These are phyloP conservation scores for mouse (Mus musculus) DNA, from an alignment of 2,113 vertebrate species.

Conservation along the genomic window DNA sequence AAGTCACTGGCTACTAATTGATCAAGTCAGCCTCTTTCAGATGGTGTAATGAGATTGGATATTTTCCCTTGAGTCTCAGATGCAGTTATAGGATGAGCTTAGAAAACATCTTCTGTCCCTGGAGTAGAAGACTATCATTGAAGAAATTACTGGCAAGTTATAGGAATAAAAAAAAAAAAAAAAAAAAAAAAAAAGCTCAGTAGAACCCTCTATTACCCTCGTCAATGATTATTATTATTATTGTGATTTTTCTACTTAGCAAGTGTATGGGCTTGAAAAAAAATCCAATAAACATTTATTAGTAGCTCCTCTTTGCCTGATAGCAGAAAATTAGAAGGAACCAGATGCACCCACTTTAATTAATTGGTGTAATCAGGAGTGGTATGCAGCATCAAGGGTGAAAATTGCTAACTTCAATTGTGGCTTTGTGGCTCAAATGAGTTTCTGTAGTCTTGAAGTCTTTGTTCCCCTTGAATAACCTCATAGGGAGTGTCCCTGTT, in stretches of 20 bases:
- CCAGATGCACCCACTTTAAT: constrained; percentile 78
- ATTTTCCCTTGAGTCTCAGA: constrained; percentile 10
- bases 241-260: constrained; percentile 68
- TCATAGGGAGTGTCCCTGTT: not conserved
- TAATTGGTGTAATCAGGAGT: constrained; percentile 76
- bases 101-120: not conserved
- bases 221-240: constrained; percentile 36
- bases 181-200: not conserved
- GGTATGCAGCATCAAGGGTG: constrained; percentile 58
- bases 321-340: constrained; percentile 76
- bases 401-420: constrained; percentile 68
- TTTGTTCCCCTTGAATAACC: not conserved
- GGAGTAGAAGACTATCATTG: not conserved
- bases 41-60: not conserved
- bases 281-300: constrained; percentile 78
- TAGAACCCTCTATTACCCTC: constrained; percentile 28
- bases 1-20: not conserved
- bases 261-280: constrained; percentile 63
- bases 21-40: not conserved
- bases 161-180: not conserved
- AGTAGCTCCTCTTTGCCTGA: constrained; percentile 63
- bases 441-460: constrained; percentile 20
- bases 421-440: constrained; percentile 67
- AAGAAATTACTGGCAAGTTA: constrained; percentile 21
- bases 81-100: not conserved